Base-by-base conservation (phyloP, 2,888 invertebrate genomes). In the Clistopyga incitator region DNA sequence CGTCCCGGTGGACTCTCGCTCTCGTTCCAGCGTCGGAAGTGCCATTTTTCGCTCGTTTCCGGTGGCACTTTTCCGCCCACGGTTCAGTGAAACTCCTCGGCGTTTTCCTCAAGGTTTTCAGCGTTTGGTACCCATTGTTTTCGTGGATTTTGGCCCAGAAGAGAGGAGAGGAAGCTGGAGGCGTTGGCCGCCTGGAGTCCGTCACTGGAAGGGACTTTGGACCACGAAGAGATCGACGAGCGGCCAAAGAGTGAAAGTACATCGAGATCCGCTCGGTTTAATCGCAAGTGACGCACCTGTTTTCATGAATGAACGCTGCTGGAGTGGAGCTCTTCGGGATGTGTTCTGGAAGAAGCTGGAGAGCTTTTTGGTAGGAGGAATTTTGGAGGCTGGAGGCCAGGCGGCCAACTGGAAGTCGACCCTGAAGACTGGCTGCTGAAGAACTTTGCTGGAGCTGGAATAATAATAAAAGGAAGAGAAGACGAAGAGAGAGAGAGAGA, bases 1-100 rank as follows among this genome's bases (percentile, higher is more conserved):
- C 65, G 70, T 42, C 59, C n/a, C n/a, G n/a, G n/a, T n/a, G n/a
- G 68, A 61, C 72, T 78, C 80, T 47, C 74, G 23, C 52, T 64
- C 68, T 72, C 78, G 68, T 74, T 68, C 70, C 23, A 59, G 68
- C 76, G 52, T 52, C 79, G 59, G 64, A 52, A 68, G 25, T 59
- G 11, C 20, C 76, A 29, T 18, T 23, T 0, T 34, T 42, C 47
- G 15, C 23, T 65, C 42, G 25, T 38, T 68, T 61, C 45, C 45
- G 42, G 25, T 59, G 6, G 11, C n/a, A 6, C 18, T 29, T 38
- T 38, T n/a, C 2, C n/a, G n/a, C n/a, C n/a, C 18, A 8, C 15
- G 18, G 18, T 38, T 2, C n/a, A 13, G 25, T 59, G 15, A 3
- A n/a, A n/a, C 1, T 54, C 20, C 8, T n/a, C n/a, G n/a, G n/a